A percentile compares a stretch with the other conserved stretches of the same genome.
These are phyloP conservation scores for Patiria pectinifera DNA, from an alignment of 53 echinoderm and acorn worm genomes.

Conservation along the genomic window DNA sequence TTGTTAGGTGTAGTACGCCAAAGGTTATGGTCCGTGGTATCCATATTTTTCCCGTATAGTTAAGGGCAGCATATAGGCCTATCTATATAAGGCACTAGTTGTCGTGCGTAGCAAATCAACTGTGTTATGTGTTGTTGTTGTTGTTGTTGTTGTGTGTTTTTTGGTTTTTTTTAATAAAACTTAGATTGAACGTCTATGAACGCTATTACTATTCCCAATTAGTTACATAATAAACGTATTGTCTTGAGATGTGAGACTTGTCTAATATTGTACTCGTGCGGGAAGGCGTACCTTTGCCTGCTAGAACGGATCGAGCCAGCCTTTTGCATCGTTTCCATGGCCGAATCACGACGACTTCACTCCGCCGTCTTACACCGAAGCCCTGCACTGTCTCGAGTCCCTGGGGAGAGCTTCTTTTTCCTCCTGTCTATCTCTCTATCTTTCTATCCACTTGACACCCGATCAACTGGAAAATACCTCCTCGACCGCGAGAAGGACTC, in stretches of 20 bases:
- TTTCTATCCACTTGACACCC: conserved; percentile 57
- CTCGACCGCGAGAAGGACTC: not conserved
- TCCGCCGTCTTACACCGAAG: not conserved
- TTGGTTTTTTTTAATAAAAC: not conserved
- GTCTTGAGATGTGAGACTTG: no score
- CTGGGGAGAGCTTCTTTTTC: not conserved
- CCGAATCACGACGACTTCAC: not conserved
- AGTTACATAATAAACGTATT: not conserved
- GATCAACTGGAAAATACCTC: conserved; percentile 52
- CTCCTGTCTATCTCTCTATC: conserved; percentile 6
- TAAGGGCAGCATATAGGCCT: not conserved
- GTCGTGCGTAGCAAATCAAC: no score
- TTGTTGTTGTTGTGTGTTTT: no score
- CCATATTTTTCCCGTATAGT: not conserved
- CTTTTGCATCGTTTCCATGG: not conserved
- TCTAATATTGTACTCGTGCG: no score
- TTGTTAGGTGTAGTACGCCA: conserved; percentile 46
- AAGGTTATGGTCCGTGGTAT: conserved; percentile 35
- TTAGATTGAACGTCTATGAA: not conserved
- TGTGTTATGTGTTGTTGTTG: no score
- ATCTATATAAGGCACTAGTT: no score
- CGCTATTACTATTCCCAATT: not conserved
- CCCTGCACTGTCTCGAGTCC: not conserved
- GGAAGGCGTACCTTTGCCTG: no score
- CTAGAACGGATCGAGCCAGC: not conserved